These are phyloP conservation scores for Prenolepis imparis DNA, from an alignment of 2,888 invertebrate species.

Conservation along the genomic window DNA sequence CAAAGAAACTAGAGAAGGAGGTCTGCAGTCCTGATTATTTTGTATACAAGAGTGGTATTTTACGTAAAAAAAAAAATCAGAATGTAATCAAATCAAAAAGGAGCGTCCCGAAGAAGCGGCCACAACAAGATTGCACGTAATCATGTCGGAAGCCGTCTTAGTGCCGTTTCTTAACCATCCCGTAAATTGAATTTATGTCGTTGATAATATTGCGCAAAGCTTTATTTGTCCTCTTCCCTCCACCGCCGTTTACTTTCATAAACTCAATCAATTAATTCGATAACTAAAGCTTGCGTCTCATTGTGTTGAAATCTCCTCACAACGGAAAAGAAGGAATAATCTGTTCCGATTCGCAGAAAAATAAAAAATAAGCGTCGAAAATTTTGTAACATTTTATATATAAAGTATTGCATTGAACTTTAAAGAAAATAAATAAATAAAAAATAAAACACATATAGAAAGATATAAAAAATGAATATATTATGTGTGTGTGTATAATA, in stretches of 20 bases:
- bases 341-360: not conserved
- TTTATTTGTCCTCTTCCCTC: not conserved
- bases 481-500: not conserved
- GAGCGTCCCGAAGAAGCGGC: not conserved
- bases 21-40: not conserved
- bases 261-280: conserved; percentile 58
- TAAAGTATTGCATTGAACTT: not conserved
- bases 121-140: not conserved
- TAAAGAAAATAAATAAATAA: conserved; percentile 1
- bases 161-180: conserved; percentile 49
- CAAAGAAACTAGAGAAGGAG: not conserved
- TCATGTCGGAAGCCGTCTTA: conserved; percentile 59
- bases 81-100: conserved; percentile 7
- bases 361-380: not conserved
- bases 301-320: not conserved
- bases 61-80: not conserved
- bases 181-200: conserved; percentile 70
- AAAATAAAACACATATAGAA: not conserved
- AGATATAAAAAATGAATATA: not conserved
- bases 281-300: not conserved
- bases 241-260: conserved; percentile 36
- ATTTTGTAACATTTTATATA: not conserved
- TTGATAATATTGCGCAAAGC: conserved; percentile 59
- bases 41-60: not conserved
- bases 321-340: not conserved